phyloP scores from a whole-genome alignment of 1,140 invertebrate genomes.

The Camponotus vicinus region DNA sequence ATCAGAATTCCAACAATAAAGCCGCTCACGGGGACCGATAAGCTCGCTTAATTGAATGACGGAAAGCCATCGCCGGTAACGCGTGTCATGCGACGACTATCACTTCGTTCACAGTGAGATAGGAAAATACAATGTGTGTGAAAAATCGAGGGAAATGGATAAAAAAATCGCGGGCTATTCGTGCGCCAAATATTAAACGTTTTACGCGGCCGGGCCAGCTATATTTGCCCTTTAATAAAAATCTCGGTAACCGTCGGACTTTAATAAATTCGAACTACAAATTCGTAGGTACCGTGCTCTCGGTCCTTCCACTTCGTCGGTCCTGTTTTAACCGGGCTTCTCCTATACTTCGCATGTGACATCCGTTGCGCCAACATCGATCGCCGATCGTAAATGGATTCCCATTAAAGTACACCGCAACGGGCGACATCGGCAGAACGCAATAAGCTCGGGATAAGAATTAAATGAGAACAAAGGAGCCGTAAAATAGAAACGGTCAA shows the following conservation, averaged over 20 bases:
- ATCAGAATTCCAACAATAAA: slow-evolving; percentile 61
- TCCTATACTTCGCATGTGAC: slow-evolving; percentile 26
- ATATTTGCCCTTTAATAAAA: slow-evolving; percentile 63
- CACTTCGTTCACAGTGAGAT: slow-evolving; percentile 59
- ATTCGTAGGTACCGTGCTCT: slow-evolving; percentile 12
- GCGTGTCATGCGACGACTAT: slow-evolving; percentile 61
- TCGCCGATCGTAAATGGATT: slow-evolving; percentile 59
- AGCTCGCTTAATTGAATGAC: slow-evolving; percentile 63
- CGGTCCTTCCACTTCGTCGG: slow-evolving; percentile 27
- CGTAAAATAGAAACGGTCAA: slow-evolving; percentile 60
- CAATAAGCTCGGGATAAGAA: slow-evolving; percentile 61
- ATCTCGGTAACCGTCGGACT: slow-evolving; percentile 35
- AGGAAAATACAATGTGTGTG: slow-evolving; percentile 49
- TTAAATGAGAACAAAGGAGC: slow-evolving; percentile 59
- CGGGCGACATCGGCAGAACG: slow-evolving; percentile 36
- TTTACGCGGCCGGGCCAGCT: slow-evolving; percentile 39
- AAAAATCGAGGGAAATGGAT: slow-evolving; percentile 52
- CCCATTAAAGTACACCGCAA: slow-evolving; percentile 51
- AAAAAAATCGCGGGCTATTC: slow-evolving; percentile 49
- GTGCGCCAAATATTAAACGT: slow-evolving; percentile 58
- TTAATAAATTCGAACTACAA: slow-evolving; percentile 51
- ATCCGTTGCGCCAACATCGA: slow-evolving; percentile 50
- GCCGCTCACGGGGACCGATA: slow-evolving; percentile 45
- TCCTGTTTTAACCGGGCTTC: slow-evolving; percentile 17
- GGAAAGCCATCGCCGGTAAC: slow-evolving; percentile 61